Evolutionary conservation across 35 echinoderm and acorn worm species (phyloP).

Genomic region (Lytechinus variegatus): DNA sequence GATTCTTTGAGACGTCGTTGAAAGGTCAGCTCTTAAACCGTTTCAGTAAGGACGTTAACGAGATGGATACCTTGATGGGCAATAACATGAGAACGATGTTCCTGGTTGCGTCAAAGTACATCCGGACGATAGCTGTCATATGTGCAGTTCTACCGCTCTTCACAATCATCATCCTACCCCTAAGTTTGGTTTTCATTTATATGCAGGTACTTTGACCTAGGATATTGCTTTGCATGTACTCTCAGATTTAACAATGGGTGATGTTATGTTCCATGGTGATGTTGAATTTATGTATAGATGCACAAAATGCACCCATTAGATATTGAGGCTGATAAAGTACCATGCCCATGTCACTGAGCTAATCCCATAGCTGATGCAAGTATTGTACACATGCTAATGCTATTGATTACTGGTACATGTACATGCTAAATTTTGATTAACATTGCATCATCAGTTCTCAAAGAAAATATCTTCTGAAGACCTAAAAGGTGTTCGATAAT

Average conservation of each 20-base stretch:
- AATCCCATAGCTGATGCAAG: too few species aligned
- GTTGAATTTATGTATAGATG: neutral
- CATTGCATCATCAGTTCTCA: too few species aligned
- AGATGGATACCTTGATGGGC: constrained; percentile 50
- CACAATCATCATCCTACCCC: constrained; percentile 28
- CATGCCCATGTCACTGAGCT: too few species aligned
- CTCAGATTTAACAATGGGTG: neutral
- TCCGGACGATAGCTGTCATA: constrained; percentile 35
- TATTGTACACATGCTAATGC: too few species aligned
- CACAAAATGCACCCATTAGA: too few species aligned
- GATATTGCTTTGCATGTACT: neutral
- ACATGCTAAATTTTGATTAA: too few species aligned
- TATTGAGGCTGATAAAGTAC: too few species aligned
- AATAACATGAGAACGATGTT: constrained; percentile 22
- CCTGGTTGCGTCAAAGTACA: constrained; percentile 10
- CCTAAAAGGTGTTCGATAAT: too few species aligned
- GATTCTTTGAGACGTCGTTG: constrained; percentile 82
- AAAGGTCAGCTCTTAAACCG: constrained; percentile 80
- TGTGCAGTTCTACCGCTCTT: constrained; percentile 19
- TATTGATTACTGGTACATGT: too few species aligned
- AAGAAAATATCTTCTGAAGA: too few species aligned
- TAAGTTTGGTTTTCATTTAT: constrained; percentile 19
- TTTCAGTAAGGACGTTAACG: constrained; percentile 82
- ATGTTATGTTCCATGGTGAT: neutral
- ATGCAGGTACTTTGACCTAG: constrained; percentile 35